Base-by-base conservation (phyloP, 1,140 invertebrate species). In the Pinna nobilis region DNA sequence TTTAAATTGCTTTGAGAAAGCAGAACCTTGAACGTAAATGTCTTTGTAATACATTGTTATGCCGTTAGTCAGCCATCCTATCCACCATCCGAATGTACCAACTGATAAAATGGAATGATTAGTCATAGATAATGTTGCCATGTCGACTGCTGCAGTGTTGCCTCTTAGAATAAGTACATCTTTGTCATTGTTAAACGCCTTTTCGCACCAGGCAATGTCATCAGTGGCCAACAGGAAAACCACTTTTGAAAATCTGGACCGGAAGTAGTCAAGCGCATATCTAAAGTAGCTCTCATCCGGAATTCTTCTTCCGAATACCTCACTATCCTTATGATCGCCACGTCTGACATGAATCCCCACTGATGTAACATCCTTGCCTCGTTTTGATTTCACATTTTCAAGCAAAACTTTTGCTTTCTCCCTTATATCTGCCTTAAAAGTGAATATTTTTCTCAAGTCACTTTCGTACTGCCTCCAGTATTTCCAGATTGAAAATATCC, bases 51-150 rank as follows among this genome's bases (percentile, higher is more conserved):
- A 84, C n/a, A 85, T 70, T 20, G 74, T 74, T 30, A 51, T 70
- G 1, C 87, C 87, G 39, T 77, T 74, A 25, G 82, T 80, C 37
- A 86, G 55, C 74, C 76, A 86, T 0, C 55, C 78, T 2, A 79
- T 65, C 82, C 82, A 84, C 85, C 85, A 86, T 11, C 85, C 84
- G 74, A 82, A 85, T 23, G 79, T 77, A 11, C 85, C 85, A 2
- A 82, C 82, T 0, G 82, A 81, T 70, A 86, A 82, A 20, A 86
- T 83, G 0, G 76, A 71, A 70, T 86, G 83, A 47, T 86, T 79
- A 53, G 82, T 81, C 15, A 67, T 9, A 9, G 74, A 59, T 7
- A 85, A 59, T 7, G 82, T 23, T 7, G 78, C 79, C 61, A 86
- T 71, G 57, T 86, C 84, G 74, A 68, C 50, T 84, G 63, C 70